These are phyloP conservation scores for Hyphantria cunea DNA, from an alignment of 1,140 invertebrate species.

Conservation along the genomic window DNA sequence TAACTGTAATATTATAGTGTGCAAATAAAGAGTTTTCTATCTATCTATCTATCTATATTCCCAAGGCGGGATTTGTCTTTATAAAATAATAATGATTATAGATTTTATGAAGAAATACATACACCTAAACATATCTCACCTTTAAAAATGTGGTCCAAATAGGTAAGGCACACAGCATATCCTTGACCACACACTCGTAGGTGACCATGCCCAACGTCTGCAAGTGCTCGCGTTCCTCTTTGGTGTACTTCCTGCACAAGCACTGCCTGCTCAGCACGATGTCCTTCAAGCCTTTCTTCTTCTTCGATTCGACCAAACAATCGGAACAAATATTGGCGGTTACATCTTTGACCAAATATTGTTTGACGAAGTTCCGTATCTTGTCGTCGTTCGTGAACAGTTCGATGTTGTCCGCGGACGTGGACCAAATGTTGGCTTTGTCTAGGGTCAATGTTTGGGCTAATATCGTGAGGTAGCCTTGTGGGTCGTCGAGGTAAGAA, in stretches of 20 bases:
- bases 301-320: slow-evolving; percentile 47
- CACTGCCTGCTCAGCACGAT: slow-evolving; percentile 41
- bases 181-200: slow-evolving; percentile 93
- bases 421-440: slow-evolving; percentile 87
- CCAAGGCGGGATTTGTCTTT: too few relatives aligned
- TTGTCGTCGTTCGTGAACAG: slow-evolving; percentile 87
- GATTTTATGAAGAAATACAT: too few relatives aligned
- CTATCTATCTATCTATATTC: too few relatives aligned
- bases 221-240: slow-evolving; percentile 78
- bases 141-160: slow-evolving; percentile 88
- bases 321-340: slow-evolving; percentile 50
- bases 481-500: slow-evolving; percentile 93
- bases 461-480: slow-evolving; percentile 91
- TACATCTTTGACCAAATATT: slow-evolving; percentile 81
- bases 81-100: too few relatives aligned
- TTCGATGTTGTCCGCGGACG: slow-evolving; percentile 83
- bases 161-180: slow-evolving; percentile 91
- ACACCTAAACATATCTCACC: slow-evolving; percentile 66
- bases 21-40: too few relatives aligned
- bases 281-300: slow-evolving; percentile 45
- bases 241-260: slow-evolving; percentile 46
- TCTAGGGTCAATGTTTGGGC: slow-evolving; percentile 92
- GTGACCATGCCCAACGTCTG: slow-evolving; percentile 89
- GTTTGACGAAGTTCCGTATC: slow-evolving; percentile 85
- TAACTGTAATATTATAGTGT: too few relatives aligned